A percentile compares a stretch with the other conserved stretches of the same genome.
Evolutionary conservation across 2,888 invertebrate species (phyloP).

Genomic region (Zonitis immaculata): DNA sequence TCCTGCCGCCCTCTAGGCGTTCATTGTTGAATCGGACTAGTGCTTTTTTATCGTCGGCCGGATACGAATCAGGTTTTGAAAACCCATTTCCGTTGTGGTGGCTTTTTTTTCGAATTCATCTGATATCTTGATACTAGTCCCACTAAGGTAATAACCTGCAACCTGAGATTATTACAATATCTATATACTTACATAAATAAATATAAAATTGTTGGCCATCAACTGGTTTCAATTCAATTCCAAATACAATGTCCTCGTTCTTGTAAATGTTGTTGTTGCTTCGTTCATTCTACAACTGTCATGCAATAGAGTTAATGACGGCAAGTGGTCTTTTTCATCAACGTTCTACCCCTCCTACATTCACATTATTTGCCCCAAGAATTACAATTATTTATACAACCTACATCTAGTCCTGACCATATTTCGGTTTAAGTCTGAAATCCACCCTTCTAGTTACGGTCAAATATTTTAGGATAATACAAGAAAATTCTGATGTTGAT

Average conservation of each 20-base stretch:
- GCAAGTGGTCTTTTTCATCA: conserved; percentile 4
- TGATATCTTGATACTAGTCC: conserved; percentile 19
- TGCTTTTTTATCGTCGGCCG: conserved; percentile 25
- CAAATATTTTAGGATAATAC: background rate
- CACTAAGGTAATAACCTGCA: conserved; percentile 18
- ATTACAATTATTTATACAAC: conserved; percentile 6
- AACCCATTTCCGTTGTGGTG: conserved; percentile 31
- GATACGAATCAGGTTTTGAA: conserved; percentile 34
- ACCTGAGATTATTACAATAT: conserved; percentile 3
- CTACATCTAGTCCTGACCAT: no score
- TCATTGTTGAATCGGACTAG: conserved; percentile 11
- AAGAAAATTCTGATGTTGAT: no score
- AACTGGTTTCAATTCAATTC: no score
- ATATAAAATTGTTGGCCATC: no score
- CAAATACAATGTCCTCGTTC: no score
- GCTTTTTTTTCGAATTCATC: conserved; percentile 13
- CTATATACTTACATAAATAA: no score
- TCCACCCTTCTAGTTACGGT: background rate
- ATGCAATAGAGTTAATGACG: conserved; percentile 11
- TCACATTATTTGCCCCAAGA: background rate
- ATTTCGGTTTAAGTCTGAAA: background rate
- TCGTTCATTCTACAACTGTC: conserved; percentile 3
- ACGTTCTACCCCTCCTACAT: no score
- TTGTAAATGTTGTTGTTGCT: no score
- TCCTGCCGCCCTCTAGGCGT: conserved; percentile 22